phyloP scores from a whole-genome alignment of 2,797 vertebrate species.

The Linurgus olivaceus region DNA sequence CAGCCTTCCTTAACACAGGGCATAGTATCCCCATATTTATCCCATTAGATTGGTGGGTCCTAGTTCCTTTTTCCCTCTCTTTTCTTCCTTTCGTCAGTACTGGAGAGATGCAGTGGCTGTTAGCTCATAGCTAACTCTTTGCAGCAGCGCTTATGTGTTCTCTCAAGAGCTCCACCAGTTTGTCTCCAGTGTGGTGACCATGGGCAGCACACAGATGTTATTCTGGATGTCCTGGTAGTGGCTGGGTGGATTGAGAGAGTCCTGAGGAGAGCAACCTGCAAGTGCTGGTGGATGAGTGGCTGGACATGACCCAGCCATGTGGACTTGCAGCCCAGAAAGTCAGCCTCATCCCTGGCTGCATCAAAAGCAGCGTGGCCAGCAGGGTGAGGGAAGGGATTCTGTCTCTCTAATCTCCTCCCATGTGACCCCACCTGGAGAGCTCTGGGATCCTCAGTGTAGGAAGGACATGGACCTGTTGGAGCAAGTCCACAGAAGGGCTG shows the following conservation, averaged over 20 bases:
- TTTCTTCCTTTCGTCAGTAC: background rate
- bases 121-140: background rate
- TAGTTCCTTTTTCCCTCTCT: background rate
- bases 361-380: background rate
- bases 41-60: background rate
- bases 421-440: background rate
- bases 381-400: background rate
- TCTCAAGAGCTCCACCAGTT: background rate
- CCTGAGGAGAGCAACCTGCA: background rate
- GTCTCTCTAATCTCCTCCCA: background rate
- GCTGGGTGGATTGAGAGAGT: background rate
- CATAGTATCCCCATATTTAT: background rate
- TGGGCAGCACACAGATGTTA: background rate
- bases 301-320: background rate
- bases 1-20: background rate
- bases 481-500: background rate
- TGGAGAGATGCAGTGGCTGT: rapidly evolving
- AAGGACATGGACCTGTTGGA: background rate
- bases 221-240: background rate
- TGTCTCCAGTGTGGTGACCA: rapidly evolving
- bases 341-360: background rate
- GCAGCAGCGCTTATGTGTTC: background rate
- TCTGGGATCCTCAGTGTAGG: background rate
- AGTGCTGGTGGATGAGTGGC: background rate
- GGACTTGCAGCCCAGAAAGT: background rate